Conservation (phyloP, 1,140 invertebrate species). For the Dolichoris vasculosae region DNA sequence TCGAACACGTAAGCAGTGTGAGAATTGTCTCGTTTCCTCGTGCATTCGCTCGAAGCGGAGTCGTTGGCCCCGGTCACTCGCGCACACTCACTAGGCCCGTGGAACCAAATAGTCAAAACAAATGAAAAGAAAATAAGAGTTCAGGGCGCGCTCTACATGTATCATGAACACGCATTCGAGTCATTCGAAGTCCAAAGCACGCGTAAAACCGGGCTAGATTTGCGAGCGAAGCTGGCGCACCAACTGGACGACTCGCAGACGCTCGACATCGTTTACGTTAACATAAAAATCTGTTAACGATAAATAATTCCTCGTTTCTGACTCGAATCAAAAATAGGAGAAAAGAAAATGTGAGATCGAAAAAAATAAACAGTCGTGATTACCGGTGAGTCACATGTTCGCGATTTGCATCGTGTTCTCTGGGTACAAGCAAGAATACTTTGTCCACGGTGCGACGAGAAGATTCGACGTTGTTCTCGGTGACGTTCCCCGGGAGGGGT, state of each 20-base stretch:
- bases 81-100: not conserved
- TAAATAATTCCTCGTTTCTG: not conserved
- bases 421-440: not conserved
- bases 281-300: not conserved
- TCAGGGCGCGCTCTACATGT: constrained; percentile 67
- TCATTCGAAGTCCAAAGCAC: not conserved
- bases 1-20: not conserved
- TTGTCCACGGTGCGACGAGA: not conserved
- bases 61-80: not conserved
- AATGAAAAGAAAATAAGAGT: constrained; percentile 61
- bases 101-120: constrained; percentile 31
- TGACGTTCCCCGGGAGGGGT: not conserved
- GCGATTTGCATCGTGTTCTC: not conserved
- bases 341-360: not conserved
- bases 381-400: constrained; percentile 48
- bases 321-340: not conserved
- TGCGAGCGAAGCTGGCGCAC: not conserved
- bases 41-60: constrained; percentile 17
- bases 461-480: not conserved
- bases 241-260: not conserved
- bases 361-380: not conserved
- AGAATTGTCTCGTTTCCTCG: not conserved
- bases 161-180: constrained; percentile 57
- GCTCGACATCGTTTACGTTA: not conserved
- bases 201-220: not conserved